Evolutionary conservation across 2,888 invertebrate species (phyloP).

Genomic region (Callyntrura guangdongensis): DNA sequence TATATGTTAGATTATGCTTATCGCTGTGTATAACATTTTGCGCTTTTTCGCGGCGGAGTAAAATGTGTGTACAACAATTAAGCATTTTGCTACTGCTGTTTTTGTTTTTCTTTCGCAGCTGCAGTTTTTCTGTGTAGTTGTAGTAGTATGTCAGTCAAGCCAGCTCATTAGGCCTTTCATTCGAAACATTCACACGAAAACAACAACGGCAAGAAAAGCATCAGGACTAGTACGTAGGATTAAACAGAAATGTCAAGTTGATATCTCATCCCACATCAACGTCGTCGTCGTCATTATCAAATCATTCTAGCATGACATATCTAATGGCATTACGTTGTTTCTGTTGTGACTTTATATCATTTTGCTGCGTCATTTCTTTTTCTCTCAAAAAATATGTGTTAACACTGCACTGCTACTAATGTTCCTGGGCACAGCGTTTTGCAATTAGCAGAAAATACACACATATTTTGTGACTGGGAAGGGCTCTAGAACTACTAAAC

Average conservation of each 20-base stretch:
- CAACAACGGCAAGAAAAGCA: background rate
- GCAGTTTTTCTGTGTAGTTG: background rate
- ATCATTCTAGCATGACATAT: constrained; percentile 73
- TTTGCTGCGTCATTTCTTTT: constrained; percentile 69
- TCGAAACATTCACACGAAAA: constrained; percentile 28
- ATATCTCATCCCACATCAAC: constrained; percentile 68
- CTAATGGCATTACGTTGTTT: constrained; percentile 75
- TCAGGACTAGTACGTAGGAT: background rate
- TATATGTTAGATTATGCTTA: background rate
- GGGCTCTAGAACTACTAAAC: background rate
- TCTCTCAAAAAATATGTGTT: constrained; percentile 32
- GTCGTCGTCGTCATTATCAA: constrained; percentile 69
- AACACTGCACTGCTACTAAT: constrained; percentile 22
- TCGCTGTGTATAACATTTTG: background rate
- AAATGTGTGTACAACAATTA: background rate
- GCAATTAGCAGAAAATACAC: constrained; percentile 51
- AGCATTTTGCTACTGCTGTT: background rate
- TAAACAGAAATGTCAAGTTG: constrained; percentile 65
- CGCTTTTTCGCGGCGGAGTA: background rate
- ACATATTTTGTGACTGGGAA: constrained; percentile 27
- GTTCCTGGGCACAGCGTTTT: constrained; percentile 22
- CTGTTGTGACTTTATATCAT: constrained; percentile 64
- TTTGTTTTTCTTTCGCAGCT: background rate
- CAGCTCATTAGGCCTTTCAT: constrained; percentile 64
- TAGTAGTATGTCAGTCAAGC: constrained; percentile 56